Base-by-base conservation (phyloP, 2,797 vertebrate genomes). In the Pterois miles region DNA sequence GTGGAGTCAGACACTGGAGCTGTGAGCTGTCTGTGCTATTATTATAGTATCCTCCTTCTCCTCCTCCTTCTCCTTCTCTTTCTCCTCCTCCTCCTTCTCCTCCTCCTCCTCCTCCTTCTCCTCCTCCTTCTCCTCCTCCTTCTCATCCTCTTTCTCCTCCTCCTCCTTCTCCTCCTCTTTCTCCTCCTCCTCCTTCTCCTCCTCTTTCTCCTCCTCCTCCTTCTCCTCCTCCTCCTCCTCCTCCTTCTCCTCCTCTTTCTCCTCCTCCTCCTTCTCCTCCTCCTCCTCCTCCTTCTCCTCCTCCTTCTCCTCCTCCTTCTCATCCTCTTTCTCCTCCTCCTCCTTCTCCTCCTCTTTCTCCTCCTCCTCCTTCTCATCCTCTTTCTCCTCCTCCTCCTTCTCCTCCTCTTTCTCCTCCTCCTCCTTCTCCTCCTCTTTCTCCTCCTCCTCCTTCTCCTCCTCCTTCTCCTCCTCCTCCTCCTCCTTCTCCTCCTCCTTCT, bases 1-100 rank as follows among this genome's bases (percentile, higher is more conserved):
- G 74, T 36, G 88, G 86, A 58, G 76, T 3, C 22, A 8, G 53
- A 12, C 57, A 16, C 68, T 36, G 13, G 6, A 29, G 52, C 48
- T 46, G 33, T 29, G 25, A 22, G 59, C 11, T 31, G 29, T 3
- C 36, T 12, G 36, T 38, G n/a, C n/a, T n/a, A n/a, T n/a, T n/a
- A n/a, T n/a, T n/a, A n/a, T n/a, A n/a, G n/a, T n/a, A n/a, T n/a
- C n/a, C 66, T 33, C 7, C 40, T 36, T 14, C 2, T 8, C 2
- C 7, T 29, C 5, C 43, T 25, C 5, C 23, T 53, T 5, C 23
- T 8, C 1, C 40, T n/a, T 8, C 10, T 46, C 23, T 25, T 33
- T 6, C 7, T 25, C 5, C 33, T 22, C 27, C 27, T 4, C 12
- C 34, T 53, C 10, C 14, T 34, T 34, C 29, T 12, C n/a, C n/a